Evolutionary conservation across 2,113 vertebrate species (phyloP).

Genomic region (Calidris pugnax): DNA sequence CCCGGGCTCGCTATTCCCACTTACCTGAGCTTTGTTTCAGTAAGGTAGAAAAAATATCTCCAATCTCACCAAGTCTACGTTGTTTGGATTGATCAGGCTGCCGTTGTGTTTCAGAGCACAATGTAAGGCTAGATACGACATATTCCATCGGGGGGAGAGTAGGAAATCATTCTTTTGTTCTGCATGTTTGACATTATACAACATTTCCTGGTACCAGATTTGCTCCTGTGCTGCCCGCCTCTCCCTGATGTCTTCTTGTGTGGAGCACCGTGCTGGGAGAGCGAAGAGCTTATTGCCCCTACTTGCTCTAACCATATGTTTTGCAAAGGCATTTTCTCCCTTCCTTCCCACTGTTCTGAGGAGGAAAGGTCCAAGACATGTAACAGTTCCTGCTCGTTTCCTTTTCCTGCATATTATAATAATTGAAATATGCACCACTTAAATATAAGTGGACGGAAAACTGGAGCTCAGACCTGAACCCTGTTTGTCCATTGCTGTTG

Average conservation of each 20-base stretch:
- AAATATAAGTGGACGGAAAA: neutral
- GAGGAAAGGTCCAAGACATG: neutral
- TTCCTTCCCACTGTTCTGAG: neutral
- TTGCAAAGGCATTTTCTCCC: slow-evolving; percentile 6
- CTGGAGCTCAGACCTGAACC: neutral
- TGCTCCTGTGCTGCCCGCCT: slow-evolving; percentile 9
- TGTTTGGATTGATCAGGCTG: neutral
- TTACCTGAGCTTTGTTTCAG: neutral
- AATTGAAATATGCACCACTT: neutral
- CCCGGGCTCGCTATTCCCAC: neutral
- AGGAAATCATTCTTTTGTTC: slow-evolving; percentile 45
- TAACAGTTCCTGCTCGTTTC: neutral
- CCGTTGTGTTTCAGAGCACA: neutral
- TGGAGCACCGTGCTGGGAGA: neutral
- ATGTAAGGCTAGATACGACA: neutral
- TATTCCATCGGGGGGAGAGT: neutral
- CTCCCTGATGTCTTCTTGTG: neutral
- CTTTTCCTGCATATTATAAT: neutral
- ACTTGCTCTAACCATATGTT: slow-evolving; percentile 26
- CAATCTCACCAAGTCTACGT: neutral
- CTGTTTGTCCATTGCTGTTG: rapidly evolving
- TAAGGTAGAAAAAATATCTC: neutral
- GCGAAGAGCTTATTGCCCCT: neutral
- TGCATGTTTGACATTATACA: slow-evolving; percentile 1
- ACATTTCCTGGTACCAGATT: slow-evolving; percentile 39